Percentiles rank a stretch among this genome's conserved stretches.
phyloP scores from a whole-genome alignment of 1,140 invertebrate genomes.

The Zelostemma sp. region DNA sequence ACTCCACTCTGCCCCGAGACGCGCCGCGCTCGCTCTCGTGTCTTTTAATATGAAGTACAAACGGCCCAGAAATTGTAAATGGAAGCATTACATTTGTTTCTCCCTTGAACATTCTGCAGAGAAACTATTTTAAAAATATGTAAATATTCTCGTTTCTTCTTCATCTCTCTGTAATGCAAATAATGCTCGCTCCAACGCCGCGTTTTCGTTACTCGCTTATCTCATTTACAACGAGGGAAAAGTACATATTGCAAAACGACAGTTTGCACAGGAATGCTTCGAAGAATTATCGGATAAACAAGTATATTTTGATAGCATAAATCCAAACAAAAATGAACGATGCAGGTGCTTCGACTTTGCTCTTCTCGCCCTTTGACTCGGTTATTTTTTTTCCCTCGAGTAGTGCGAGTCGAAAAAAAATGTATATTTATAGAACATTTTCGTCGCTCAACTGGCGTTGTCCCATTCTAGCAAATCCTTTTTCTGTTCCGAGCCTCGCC shows the following conservation, averaged over 20 bases:
- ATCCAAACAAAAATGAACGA: not conserved
- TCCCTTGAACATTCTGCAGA: constrained; percentile 19
- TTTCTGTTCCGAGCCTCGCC: not conserved
- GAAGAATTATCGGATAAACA: not conserved
- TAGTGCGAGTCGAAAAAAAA: not conserved
- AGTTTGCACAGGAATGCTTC: not conserved
- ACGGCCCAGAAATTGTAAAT: constrained; percentile 37
- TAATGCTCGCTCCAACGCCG: too few relatives aligned
- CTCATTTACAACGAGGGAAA: too few relatives aligned
- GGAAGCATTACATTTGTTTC: constrained; percentile 44
- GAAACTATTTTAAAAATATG: constrained; percentile 2
- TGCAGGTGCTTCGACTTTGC: constrained; percentile 1
- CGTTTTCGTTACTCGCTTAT: too few relatives aligned
- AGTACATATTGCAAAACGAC: too few relatives aligned
- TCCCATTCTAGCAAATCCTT: constrained; percentile 3
- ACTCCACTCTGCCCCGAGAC: constrained; percentile 24
- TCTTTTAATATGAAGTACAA: constrained; percentile 35
- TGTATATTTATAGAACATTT: constrained; percentile 26
- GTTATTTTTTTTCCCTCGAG: not conserved
- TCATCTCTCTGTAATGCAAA: not conserved
- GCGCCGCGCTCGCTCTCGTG: constrained; percentile 15
- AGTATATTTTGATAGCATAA: too few relatives aligned
- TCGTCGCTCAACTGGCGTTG: constrained; percentile 10
- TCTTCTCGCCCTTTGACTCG: not conserved
- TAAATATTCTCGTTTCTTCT: not conserved